Evolutionary conservation across 2,797 vertebrate species (phyloP), one percentile per base, ranked within the genome.

Genomic region (Anableps anableps): DNA sequence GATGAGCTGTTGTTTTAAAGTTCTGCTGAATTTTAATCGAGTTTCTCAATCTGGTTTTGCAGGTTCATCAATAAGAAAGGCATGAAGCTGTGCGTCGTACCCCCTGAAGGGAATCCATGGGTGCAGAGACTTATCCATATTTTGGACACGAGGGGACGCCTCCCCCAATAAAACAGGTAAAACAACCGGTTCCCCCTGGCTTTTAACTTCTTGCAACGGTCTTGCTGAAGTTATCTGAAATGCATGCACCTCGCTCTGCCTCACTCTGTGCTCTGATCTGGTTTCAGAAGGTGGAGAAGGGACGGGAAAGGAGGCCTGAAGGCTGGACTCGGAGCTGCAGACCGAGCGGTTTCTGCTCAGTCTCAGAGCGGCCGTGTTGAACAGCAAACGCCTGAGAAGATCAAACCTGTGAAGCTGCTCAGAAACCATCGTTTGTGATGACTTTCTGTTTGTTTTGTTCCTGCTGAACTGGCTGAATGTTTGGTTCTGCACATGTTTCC

Each of bases 11-110:
- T n/a, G 5, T 43, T 5, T 66, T 66, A 38, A 43, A 26, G 66
- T n/a, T 26, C 11, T 70, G 66, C 66, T 26, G 21, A 13, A 43
- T 70, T 70, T 70, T 70, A 70, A 43, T 43, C 11, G 1, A 2
- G 11, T 43, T 26, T 48, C 16, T 79, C 3, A 14, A 5, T 79
- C 64, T 79, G 16, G 50, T 70, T 41, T 47, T 55, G n/a, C 74
- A 94, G 93, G 53, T 80, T 93, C 36, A 1, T 75, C 0, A 86
- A 80, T 11, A 92, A 58, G 72, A 0, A 0, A 0, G 81, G 75
- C 41, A 83, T 0, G 38, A 64, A 0, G 0, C 68, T 94, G 66
- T 93, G 93, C 6, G 47, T 86, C 6, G 76, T 80, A 10, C 89
- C 87, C 0, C 80, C 76, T 10, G 48, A 9, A 0, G 4, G 62